A percentile compares a stretch with the other conserved stretches of the same genome.
Conservation (phyloP, 2,113 vertebrate genomes). For the Toxotes jaculatrix region DNA sequence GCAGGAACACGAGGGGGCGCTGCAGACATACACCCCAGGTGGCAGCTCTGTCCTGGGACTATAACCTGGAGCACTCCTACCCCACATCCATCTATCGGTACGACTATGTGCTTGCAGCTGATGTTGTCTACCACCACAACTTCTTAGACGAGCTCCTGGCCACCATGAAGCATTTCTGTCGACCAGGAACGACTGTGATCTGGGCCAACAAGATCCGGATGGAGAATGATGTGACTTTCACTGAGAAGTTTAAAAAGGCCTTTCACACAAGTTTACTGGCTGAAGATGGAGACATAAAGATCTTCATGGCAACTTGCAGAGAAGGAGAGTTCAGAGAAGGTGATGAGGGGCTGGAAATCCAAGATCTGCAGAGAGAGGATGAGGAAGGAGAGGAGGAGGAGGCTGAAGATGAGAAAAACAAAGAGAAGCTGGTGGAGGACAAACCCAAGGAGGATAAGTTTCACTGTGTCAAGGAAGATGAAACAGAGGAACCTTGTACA, state of each 20-base stretch:
- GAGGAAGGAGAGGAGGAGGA: background rate
- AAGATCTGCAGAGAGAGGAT: conserved; percentile 1
- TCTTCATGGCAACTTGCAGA: conserved; percentile 86
- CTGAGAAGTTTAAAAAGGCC: conserved; percentile 82
- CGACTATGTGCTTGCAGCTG: conserved; percentile 91
- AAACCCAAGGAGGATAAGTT: background rate
- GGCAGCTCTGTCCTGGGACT: conserved; percentile 88
- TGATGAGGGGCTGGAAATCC: background rate
- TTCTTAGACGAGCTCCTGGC: conserved; percentile 86
- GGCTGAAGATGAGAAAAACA: background rate
- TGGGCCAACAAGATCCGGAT: conserved; percentile 95
- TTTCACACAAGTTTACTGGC: conserved; percentile 87
- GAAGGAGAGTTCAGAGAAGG: conserved; percentile 8
- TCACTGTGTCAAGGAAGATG: background rate
- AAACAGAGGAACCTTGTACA: background rate
- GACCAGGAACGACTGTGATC: conserved; percentile 88
- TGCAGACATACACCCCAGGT: conserved; percentile 86
- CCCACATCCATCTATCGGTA: conserved; percentile 85
- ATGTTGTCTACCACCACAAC: conserved; percentile 92
- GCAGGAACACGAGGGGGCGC: conserved; percentile 85
- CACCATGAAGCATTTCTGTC: conserved; percentile 92
- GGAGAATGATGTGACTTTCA: conserved; percentile 88
- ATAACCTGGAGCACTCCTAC: conserved; percentile 82
- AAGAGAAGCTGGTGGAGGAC: background rate
- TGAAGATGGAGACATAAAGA: conserved; percentile 88